Evolutionary conservation across 2,797 vertebrate genomes (phyloP).

Genomic region (Gymnothorax javanicus): DNA sequence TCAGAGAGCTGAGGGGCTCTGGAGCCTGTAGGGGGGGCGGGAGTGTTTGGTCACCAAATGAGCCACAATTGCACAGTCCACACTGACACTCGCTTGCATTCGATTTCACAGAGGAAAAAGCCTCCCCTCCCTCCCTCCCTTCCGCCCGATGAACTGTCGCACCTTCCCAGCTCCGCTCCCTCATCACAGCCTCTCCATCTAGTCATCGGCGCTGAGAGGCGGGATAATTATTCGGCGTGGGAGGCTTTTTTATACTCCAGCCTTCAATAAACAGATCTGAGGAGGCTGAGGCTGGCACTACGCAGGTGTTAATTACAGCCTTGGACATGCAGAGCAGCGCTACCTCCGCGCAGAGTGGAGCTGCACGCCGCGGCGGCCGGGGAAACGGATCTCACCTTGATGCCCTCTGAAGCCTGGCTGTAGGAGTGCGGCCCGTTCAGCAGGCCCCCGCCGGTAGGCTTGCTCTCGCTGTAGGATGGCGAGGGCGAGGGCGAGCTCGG

Average conservation of each 20-base stretch:
- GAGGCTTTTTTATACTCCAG: background rate
- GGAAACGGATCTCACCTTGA: slow-evolving; percentile 73
- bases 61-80: slow-evolving; percentile 25
- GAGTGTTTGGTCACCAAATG: slow-evolving; percentile 35
- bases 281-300: background rate
- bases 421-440: slow-evolving; percentile 84
- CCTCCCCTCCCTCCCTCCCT: background rate
- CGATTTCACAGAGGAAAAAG: background rate
- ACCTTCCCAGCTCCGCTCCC: background rate
- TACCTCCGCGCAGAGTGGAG: too few species aligned
- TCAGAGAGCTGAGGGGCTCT: slow-evolving; percentile 83
- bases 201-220: background rate
- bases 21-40: slow-evolving; percentile 64
- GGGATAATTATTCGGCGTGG: background rate
- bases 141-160: background rate
- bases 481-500: slow-evolving; percentile 79
- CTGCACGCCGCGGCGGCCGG: background rate
- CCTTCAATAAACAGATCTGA: background rate
- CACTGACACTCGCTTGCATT: background rate
- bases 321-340: background rate
- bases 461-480: slow-evolving; percentile 80
- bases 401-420: slow-evolving; percentile 71
- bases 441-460: slow-evolving; percentile 67
- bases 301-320: background rate
- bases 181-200: background rate